Conservation (phyloP, 2,113 vertebrate species). For the Pantherophis guttatus region DNA sequence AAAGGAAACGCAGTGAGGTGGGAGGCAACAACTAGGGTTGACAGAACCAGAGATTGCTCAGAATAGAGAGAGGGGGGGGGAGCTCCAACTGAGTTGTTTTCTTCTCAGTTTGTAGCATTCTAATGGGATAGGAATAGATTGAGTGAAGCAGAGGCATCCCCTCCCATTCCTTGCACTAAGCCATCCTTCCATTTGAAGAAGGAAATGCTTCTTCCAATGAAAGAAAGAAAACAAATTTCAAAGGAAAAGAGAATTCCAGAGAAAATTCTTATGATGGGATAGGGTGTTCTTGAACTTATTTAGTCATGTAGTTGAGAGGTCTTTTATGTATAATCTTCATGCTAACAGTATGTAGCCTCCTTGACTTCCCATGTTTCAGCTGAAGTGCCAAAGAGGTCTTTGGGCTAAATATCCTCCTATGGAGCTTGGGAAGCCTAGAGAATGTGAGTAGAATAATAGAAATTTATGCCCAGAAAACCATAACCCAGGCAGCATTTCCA, state of each 20-base stretch:
- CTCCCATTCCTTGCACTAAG: neutral
- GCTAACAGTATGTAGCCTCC: neutral
- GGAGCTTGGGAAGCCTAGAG: neutral
- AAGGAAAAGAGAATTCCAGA: neutral
- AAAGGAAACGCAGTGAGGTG: conserved; percentile 36
- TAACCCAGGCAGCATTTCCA: neutral
- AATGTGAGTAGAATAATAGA: neutral
- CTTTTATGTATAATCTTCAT: neutral
- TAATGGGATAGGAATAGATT: neutral
- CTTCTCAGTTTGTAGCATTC: neutral
- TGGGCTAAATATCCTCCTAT: neutral
- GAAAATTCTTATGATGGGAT: neutral
- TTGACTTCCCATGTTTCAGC: neutral
- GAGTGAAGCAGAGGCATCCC: neutral
- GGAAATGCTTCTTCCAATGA: neutral
- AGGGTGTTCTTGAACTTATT: neutral
- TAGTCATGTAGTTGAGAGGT: neutral
- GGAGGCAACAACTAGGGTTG: conserved; percentile 36
- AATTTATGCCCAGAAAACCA: neutral
- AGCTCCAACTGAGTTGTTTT: neutral
- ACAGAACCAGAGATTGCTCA: neutral
- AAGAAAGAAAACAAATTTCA: neutral
- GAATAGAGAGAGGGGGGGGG: neutral
- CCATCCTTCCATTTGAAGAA: neutral
- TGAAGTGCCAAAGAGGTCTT: neutral